A percentile compares a stretch with the other conserved stretches of the same genome.
Conservation (phyloP, 2,113 vertebrate species). For the Mola mola region DNA sequence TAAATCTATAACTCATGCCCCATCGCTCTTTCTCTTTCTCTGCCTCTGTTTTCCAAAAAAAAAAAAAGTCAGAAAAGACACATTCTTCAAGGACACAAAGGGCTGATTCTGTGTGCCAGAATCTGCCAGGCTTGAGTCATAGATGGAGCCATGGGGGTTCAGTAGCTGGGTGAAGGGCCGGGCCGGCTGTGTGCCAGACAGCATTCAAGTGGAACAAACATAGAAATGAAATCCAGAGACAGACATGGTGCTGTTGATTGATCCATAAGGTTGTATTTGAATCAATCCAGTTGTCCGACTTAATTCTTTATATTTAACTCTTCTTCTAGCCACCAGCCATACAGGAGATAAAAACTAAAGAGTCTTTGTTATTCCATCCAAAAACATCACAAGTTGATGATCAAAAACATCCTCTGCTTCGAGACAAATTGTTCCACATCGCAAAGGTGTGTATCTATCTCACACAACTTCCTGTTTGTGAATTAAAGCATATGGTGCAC, state of each 20-base stretch:
- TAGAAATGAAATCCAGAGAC: slow-evolving; percentile 38
- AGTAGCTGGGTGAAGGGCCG: slow-evolving; percentile 52
- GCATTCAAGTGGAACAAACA: slow-evolving; percentile 34
- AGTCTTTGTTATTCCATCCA: too few species aligned
- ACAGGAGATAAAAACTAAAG: too few species aligned
- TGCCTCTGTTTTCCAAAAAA: slow-evolving; percentile 52
- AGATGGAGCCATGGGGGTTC: slow-evolving; percentile 56
- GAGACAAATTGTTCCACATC: too few species aligned
- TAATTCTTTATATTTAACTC: too few species aligned
- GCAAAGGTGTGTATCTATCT: too few species aligned
- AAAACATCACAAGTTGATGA: too few species aligned
- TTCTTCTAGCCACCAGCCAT: too few species aligned
- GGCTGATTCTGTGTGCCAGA: slow-evolving; percentile 66
- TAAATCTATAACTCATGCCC: slow-evolving; percentile 50
- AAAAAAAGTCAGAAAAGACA: slow-evolving; percentile 65
- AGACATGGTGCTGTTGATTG: not conserved
- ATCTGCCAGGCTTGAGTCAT: slow-evolving; percentile 69
- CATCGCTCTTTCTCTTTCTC: slow-evolving; percentile 38
- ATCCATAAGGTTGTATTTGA: not conserved
- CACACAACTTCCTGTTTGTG: too few species aligned
- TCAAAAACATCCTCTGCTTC: too few species aligned
- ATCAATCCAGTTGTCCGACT: not conserved
- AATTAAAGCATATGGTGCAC: not conserved
- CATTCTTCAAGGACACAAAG: slow-evolving; percentile 78
- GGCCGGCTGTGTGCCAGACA: slow-evolving; percentile 47